A percentile compares a stretch with the other conserved stretches of the same genome.
Conservation (phyloP, 2,888 invertebrate species). For the Trisateles emortualis region DNA sequence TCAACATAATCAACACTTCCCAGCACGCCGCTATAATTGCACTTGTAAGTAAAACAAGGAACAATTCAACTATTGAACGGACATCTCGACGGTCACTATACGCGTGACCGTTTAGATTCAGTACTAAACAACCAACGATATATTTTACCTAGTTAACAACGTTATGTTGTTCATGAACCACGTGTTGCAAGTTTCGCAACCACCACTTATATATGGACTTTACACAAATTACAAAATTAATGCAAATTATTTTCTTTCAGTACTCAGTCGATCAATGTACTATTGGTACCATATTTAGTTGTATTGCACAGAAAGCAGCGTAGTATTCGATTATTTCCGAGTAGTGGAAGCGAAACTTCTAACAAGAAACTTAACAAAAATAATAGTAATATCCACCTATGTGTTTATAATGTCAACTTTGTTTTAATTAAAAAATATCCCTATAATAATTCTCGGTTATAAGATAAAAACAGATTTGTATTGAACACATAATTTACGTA, state of each 20-base stretch:
- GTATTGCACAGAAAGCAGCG: too few relatives aligned
- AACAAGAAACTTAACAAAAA: slow-evolving; percentile 41
- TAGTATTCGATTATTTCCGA: neutral
- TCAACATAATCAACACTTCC: slow-evolving; percentile 3
- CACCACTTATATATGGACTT: neutral
- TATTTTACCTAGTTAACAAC: slow-evolving; percentile 22
- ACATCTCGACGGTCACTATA: slow-evolving; percentile 14
- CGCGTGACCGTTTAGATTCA: slow-evolving; percentile 17
- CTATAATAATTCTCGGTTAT: slow-evolving; percentile 59
- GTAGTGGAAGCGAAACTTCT: slow-evolving; percentile 29
- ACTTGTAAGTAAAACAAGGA: slow-evolving; percentile 26
- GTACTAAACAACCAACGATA: slow-evolving; percentile 21
- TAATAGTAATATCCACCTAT: slow-evolving; percentile 37
- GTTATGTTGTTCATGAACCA: neutral
- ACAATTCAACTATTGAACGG: slow-evolving; percentile 25
- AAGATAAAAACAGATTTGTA: slow-evolving; percentile 65
- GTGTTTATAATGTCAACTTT: slow-evolving; percentile 68
- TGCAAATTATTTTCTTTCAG: too few relatives aligned
- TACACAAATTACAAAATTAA: too few relatives aligned
- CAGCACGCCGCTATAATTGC: slow-evolving; percentile 26
- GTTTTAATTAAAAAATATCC: slow-evolving; percentile 50
- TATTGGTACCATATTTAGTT: too few relatives aligned
- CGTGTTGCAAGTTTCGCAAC: neutral
- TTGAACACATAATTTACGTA: slow-evolving; percentile 80
- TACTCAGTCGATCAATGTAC: too few relatives aligned